Evolutionary conservation across 2,888 invertebrate genomes (phyloP), one percentile per base, ranked within the genome.

Genomic region (Calameuta idolon): DNA sequence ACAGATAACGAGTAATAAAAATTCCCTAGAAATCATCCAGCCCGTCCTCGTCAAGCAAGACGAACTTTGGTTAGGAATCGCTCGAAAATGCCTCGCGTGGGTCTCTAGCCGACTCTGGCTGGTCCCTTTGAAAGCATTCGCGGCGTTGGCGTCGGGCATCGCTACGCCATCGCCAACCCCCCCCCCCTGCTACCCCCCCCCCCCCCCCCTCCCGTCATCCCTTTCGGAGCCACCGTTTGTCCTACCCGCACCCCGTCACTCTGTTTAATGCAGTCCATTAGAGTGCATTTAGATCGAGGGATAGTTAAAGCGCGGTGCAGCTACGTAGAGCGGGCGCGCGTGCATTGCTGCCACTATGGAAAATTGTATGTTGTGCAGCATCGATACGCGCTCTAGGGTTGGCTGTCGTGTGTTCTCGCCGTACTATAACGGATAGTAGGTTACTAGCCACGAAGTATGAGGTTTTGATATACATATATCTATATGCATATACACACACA

Each of bases 221-320:
- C 73, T 79, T 73, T 23, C 81, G 83, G 79, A 80, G 79, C 82
- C 75, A 80, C 79, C 81, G 55, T 55, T 55, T 55, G 55, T 55
- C 75, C 84, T 77, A 81, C 78, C 76, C 73, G 83, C 80, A 79
- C 78, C 83, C 85, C 88, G 84, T 85, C 89, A 84, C 85, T 87
- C 89, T 88, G 87, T 91, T 91, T 91, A 91, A 91, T 91, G 90
- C 91, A 91, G 90, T 91, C 91, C 91, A 91, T 91, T 91, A 91
- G 91, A 90, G 91, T 90, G 90, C 91, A 91, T 91, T 90, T 91
- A 91, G 91, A 91, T 91, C 90, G 90, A 87, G 89, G 89, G 89
- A 91, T 91, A 90, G 91, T 90, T 90, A 90, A 90, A 90, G 88
- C 89, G 86, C 85, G 84, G 87, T 81, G 84, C 85, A 86, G 87